phyloP scores from a whole-genome alignment of 2,888 invertebrate genomes.

The Callinectes sapidus region DNA sequence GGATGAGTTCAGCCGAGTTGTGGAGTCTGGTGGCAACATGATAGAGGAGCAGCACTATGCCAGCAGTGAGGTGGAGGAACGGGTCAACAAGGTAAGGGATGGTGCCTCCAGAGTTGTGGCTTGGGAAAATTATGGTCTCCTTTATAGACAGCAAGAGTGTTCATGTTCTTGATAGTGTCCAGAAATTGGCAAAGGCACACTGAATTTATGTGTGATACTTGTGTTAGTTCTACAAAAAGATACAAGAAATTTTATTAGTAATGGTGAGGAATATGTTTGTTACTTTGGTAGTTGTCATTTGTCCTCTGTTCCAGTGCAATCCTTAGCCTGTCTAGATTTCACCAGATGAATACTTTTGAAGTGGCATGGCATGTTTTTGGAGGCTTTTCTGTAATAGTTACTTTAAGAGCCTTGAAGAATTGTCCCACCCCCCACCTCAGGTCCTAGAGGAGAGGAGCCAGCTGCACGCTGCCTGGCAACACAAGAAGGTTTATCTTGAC shows the following conservation, averaged over 20 bases:
- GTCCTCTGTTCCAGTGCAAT: no score
- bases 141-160: not conserved
- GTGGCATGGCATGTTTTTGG: no score
- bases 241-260: no score
- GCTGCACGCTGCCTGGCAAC: slow-evolving; percentile 90
- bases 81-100: slow-evolving; percentile 78
- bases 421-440: slow-evolving; percentile 76
- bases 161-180: not conserved
- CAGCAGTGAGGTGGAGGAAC: slow-evolving; percentile 86
- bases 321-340: no score
- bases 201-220: not conserved
- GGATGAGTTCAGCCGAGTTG: slow-evolving; percentile 85
- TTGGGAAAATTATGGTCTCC: no score
- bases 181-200: not conserved
- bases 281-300: no score
- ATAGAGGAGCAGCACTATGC: slow-evolving; percentile 90
- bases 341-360: no score
- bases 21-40: slow-evolving; percentile 83
- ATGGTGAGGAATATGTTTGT: no score
- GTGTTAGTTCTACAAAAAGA: not conserved
- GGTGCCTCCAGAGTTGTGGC: not conserved
- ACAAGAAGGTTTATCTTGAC: slow-evolving; percentile 90
- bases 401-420: no score
- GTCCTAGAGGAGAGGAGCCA: slow-evolving; percentile 87
- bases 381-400: no score